Evolutionary conservation across 1,140 invertebrate species (phyloP), one percentile per base, ranked within the genome.

Genomic region (Achroia grisella): DNA sequence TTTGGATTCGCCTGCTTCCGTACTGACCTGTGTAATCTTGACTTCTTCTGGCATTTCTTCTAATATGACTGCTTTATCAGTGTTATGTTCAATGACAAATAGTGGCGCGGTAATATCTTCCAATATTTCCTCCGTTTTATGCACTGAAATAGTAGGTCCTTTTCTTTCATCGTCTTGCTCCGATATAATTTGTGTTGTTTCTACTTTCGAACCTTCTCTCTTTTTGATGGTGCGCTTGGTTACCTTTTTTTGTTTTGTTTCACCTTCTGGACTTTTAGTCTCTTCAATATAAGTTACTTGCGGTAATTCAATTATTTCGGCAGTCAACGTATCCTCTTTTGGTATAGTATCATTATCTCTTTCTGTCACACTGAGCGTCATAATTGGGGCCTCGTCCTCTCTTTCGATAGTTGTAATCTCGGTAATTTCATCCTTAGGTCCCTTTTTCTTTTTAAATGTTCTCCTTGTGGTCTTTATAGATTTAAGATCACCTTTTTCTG

Each of bases 21-120:
- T 67, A 36, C 44, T 66, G 15, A 36, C 51, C 54, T 46, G 71
- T 48, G 47, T 60, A 0, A 55, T 34, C 1, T 28, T 44, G 2
- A 65, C 48, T 8, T 71, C 66, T 11, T 80, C 71, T 23, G 74
- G 59, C 39, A 62, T 41, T 56, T 86, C 82, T 62, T 83, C 71
- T 35, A 78, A 58, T 5, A 54, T 39, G 14, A 10, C 11, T 5
- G 8, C 31, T 10, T 11, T 12, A 4, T 33, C 31, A 11, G n/a
- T 5, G 6, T 33, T 1, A 5, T 11, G 4, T 33, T 9, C 10
- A 10, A 10, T 10, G 4, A 11, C n/a, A 10, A 5, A 9, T 1
- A 33, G 12, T 33, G 31, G 31, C 2, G n/a, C 11, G 6, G 31
- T 11, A 33, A 12, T 10, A 11, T 33, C 31, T 2, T 33, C 31